Percentiles rank a stretch among this genome's conserved stretches.
Evolutionary conservation across 2,888 invertebrate genomes (phyloP).

Genomic region (Drosophila colorata): DNA sequence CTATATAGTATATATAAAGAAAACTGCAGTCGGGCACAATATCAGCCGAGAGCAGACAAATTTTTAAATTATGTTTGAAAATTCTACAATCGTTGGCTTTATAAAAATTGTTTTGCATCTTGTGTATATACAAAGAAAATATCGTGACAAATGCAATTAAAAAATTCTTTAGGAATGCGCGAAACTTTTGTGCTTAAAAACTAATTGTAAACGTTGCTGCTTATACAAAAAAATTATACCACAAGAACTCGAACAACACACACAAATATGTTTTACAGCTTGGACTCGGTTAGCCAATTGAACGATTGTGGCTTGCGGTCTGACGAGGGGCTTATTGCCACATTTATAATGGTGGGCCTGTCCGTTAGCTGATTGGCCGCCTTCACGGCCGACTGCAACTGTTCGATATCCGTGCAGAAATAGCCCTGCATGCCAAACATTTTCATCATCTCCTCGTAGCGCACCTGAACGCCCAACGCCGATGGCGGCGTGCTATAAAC

Average conservation of each 20-base stretch:
- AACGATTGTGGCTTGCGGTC: slow-evolving; percentile 96
- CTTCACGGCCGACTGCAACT: slow-evolving; percentile 90
- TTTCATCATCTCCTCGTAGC: slow-evolving; percentile 95
- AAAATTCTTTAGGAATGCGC: slow-evolving; percentile 64
- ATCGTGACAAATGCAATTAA: slow-evolving; percentile 69
- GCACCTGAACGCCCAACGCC: slow-evolving; percentile 91
- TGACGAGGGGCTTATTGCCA: slow-evolving; percentile 94
- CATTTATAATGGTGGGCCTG: slow-evolving; percentile 94
- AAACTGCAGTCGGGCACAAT: background rate
- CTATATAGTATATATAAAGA: slow-evolving; percentile 9
- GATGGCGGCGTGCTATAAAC: slow-evolving; percentile 92
- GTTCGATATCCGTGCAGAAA: slow-evolving; percentile 91
- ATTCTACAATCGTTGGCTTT: slow-evolving; percentile 39
- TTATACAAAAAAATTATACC: slow-evolving; percentile 34
- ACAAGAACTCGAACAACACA: slow-evolving; percentile 6
- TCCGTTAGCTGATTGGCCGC: slow-evolving; percentile 89
- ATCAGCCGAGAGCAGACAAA: slow-evolving; percentile 9
- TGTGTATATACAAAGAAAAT: slow-evolving; percentile 74
- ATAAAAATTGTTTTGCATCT: slow-evolving; percentile 60
- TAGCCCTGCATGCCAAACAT: slow-evolving; percentile 94
- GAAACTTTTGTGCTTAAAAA: slow-evolving; percentile 63
- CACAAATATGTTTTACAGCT: slow-evolving; percentile 87
- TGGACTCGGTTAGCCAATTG: slow-evolving; percentile 96
- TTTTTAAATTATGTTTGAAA: slow-evolving; percentile 16
- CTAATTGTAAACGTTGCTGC: slow-evolving; percentile 61